These are phyloP conservation scores for Stenodera caucasica DNA, from an alignment of 2,888 invertebrate genomes.

Conservation along the genomic window DNA sequence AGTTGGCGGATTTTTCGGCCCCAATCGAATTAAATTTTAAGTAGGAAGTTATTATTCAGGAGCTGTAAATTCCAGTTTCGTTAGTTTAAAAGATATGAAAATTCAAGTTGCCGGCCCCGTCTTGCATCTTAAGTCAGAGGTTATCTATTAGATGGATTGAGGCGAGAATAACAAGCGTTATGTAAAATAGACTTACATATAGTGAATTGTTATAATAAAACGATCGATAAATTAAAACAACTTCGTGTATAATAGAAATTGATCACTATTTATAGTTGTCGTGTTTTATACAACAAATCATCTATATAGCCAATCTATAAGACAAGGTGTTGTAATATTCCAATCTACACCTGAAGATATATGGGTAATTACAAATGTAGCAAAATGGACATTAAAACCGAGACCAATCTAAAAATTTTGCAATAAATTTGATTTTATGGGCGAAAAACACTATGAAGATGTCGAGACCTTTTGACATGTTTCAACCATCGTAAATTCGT, in stretches of 20 bases:
- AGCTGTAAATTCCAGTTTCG: not conserved
- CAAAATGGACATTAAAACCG: slow-evolving; percentile 33
- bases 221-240: not conserved
- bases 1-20: no score
- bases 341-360: slow-evolving; percentile 35
- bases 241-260: no score
- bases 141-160: slow-evolving; percentile 25
- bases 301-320: slow-evolving; percentile 13
- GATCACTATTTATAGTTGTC: slow-evolving; percentile 8
- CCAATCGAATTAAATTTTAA: slow-evolving; percentile 1
- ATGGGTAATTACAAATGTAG: slow-evolving; percentile 28
- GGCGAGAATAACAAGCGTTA: slow-evolving; percentile 29
- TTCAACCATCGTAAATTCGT: slow-evolving; percentile 14
- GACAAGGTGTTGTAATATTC: slow-evolving; percentile 9
- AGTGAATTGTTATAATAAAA: no score
- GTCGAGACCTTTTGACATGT: slow-evolving; percentile 29
- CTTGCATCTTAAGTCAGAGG: slow-evolving; percentile 19
- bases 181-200: no score
- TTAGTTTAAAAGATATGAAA: not conserved
- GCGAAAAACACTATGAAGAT: slow-evolving; percentile 34
- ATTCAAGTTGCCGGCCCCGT: slow-evolving; percentile 16
- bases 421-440: slow-evolving; percentile 39
- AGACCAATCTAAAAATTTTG: slow-evolving; percentile 35
- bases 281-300: not conserved
- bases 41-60: slow-evolving; percentile 5